These are phyloP conservation scores for Hipposideros larvatus DNA, from an alignment of 2,797 vertebrate species.

Conservation along the genomic window DNA sequence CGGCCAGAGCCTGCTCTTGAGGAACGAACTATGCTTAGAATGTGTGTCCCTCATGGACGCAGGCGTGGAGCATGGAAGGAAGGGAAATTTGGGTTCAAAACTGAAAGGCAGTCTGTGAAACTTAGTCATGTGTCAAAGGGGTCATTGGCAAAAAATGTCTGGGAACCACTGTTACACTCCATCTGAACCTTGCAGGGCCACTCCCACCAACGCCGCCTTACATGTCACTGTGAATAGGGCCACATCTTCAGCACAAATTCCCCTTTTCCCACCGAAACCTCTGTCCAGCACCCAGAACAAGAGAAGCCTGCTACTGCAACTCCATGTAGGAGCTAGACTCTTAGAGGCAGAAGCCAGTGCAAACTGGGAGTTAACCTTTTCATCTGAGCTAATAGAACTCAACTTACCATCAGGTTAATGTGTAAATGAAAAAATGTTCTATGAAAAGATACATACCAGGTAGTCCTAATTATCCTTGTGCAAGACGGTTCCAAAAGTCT, in stretches of 20 bases:
- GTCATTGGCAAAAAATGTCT: slow-evolving; percentile 78
- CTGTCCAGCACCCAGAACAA: neutral
- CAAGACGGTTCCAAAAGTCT: neutral
- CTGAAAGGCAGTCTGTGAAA: slow-evolving; percentile 80
- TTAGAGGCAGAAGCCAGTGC: neutral
- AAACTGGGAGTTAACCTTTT: neutral
- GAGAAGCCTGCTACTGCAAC: neutral
- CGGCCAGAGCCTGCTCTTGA: slow-evolving; percentile 78
- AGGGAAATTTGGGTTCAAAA: slow-evolving; percentile 68
- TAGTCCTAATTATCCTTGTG: neutral
- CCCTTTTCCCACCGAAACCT: neutral
- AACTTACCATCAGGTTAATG: neutral
- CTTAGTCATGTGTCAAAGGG: slow-evolving; percentile 56
- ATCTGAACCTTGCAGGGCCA: slow-evolving; percentile 59
- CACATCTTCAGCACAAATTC: neutral
- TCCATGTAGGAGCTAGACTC: neutral
- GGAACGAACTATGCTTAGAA: slow-evolving; percentile 81
- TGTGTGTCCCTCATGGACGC: slow-evolving; percentile 65
- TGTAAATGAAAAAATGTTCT: neutral
- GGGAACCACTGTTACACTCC: slow-evolving; percentile 70
- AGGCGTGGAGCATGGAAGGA: slow-evolving; percentile 50
- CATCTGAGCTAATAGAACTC: neutral
- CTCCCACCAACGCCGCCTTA: neutral
- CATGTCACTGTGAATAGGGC: neutral
- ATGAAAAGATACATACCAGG: neutral